Percentiles rank a stretch among this genome's conserved stretches.
Evolutionary conservation across 2,888 invertebrate species (phyloP).

Genomic region (Beris chalybata): DNA sequence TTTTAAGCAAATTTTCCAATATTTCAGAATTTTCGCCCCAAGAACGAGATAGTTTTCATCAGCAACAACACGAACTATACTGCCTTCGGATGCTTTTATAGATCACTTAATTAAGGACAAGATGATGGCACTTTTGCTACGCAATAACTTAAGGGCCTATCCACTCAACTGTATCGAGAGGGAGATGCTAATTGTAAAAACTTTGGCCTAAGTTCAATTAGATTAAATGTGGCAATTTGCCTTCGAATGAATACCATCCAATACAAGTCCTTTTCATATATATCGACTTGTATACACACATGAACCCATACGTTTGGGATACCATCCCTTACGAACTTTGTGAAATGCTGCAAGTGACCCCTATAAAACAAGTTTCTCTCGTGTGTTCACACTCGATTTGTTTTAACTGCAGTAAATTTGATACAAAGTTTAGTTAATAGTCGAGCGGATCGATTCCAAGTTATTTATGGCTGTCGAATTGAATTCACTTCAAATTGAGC

Average conservation of each 20-base stretch:
- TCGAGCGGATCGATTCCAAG: slow-evolving; percentile 26
- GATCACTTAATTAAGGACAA: too few species aligned
- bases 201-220: slow-evolving; percentile 8
- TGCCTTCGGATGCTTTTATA: too few species aligned
- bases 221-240: slow-evolving; percentile 11
- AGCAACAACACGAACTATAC: too few species aligned
- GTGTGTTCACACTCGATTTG: slow-evolving; percentile 29
- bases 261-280: too few species aligned
- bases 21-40: too few species aligned
- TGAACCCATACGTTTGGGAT: too few species aligned
- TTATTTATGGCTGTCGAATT: slow-evolving; percentile 32
- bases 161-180: not conserved
- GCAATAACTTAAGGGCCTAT: too few species aligned
- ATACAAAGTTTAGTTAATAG: slow-evolving; percentile 30
- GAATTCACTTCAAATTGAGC: slow-evolving; percentile 29
- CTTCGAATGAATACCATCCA: too few species aligned
- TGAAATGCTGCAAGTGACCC: slow-evolving; percentile 14
- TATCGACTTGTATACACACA: too few species aligned
- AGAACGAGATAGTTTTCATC: too few species aligned
- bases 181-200: slow-evolving; percentile 16
- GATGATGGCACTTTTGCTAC: too few species aligned
- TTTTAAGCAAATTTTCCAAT: too few species aligned
- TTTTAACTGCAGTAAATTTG: slow-evolving; percentile 31
- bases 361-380: slow-evolving; percentile 17
- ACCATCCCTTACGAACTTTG: not conserved